phyloP scores from a whole-genome alignment of 1,140 invertebrate species.

The Halictus rubicundus region DNA sequence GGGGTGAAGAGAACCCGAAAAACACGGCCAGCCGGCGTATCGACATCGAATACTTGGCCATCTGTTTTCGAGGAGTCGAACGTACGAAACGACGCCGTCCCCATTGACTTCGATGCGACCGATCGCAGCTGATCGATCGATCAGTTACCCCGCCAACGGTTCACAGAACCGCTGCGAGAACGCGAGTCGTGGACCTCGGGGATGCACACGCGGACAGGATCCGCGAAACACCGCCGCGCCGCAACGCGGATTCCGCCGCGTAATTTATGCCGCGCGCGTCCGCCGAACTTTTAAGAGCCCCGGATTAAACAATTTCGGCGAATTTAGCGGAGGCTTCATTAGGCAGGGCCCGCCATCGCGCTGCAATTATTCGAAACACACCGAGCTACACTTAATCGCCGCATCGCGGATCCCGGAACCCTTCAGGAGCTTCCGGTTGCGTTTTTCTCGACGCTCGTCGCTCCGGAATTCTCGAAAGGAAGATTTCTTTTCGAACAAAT shows the following conservation, averaged over 20 bases:
- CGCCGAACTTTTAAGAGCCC: background rate
- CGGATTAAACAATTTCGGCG: constrained; percentile 1
- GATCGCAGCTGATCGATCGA: constrained; percentile 32
- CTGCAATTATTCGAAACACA: background rate
- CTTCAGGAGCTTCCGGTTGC: background rate
- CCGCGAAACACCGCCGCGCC: background rate
- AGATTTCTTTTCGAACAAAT: background rate
- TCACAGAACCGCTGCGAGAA: too few relatives aligned
- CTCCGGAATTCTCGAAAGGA: background rate
- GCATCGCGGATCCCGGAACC: background rate
- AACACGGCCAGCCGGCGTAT: constrained; percentile 59
- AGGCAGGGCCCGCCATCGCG: background rate
- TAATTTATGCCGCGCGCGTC: constrained; percentile 7
- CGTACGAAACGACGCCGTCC: constrained; percentile 42
- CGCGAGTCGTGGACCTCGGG: background rate
- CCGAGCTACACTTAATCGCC: background rate
- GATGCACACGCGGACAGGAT: constrained; percentile 4
- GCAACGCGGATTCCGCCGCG: background rate
- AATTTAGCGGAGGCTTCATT: constrained; percentile 5
- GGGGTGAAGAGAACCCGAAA: constrained; percentile 37
- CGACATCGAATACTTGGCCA: constrained; percentile 46
- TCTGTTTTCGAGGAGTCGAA: constrained; percentile 47
- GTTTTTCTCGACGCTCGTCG: background rate
- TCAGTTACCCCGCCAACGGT: background rate
- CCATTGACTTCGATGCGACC: constrained; percentile 47